These are phyloP conservation scores for Pseudococcus longispinus DNA, from an alignment of 2,888 invertebrate species.

Conservation along the genomic window DNA sequence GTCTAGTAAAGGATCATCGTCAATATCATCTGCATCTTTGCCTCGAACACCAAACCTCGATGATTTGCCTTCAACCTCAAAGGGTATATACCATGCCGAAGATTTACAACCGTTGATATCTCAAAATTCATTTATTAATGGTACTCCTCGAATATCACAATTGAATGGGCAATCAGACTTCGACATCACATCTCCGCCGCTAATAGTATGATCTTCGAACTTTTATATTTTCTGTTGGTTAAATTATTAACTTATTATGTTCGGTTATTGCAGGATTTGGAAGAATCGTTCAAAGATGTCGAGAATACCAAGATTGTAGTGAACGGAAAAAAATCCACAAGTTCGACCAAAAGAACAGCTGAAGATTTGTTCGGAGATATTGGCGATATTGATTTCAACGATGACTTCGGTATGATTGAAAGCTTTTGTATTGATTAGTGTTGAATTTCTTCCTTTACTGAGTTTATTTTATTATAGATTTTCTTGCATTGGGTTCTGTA, in stretches of 20 bases:
- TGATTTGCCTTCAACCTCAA: not conserved
- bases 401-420: constrained; percentile 60
- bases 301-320: not conserved
- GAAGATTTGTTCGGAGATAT: constrained; percentile 79
- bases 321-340: not conserved
- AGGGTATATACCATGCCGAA: constrained; percentile 4
- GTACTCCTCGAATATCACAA: not conserved
- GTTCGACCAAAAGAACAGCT: constrained; percentile 66
- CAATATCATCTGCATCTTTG: not conserved
- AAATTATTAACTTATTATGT: not conserved
- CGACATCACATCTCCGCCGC: not conserved
- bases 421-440: not conserved
- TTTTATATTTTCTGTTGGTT: not conserved
- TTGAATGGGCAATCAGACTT: not conserved
- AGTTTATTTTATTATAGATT: not conserved
- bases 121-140: not conserved
- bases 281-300: not conserved
- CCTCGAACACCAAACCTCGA: not conserved
- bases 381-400: constrained; percentile 71
- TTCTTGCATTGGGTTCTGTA: not conserved
- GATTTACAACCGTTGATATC: not conserved
- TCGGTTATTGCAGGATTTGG: not conserved
- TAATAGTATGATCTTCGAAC: not conserved
- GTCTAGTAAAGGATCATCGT: no score
- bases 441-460: not conserved